phyloP scores from a whole-genome alignment of 2,888 invertebrate genomes.

The Poecilus cupreus region DNA sequence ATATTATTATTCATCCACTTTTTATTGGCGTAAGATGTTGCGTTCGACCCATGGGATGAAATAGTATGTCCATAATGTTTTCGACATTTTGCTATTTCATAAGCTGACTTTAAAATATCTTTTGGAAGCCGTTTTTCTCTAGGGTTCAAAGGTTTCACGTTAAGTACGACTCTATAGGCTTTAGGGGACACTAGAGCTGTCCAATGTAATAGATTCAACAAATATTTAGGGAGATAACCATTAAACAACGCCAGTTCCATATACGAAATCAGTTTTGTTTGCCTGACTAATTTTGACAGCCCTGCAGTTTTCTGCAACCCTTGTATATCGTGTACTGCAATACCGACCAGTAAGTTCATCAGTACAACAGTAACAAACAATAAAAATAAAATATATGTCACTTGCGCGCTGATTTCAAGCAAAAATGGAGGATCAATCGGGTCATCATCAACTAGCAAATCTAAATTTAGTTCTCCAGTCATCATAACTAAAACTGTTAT shows the following conservation, averaged over 20 bases:
- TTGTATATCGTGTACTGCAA: constrained; percentile 91
- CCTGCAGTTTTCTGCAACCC: constrained; percentile 90
- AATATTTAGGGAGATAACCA: constrained; percentile 84
- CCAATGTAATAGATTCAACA: constrained; percentile 84
- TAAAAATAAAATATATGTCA: constrained; percentile 86
- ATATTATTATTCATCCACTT: constrained; percentile 79
- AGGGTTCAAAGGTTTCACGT: constrained; percentile 89
- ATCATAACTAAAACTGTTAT: constrained; percentile 92
- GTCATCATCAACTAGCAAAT: constrained; percentile 83
- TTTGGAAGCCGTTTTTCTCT: constrained; percentile 87
- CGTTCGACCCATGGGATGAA: constrained; percentile 79
- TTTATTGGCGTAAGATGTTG: constrained; percentile 79
- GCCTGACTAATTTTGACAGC: constrained; percentile 86
- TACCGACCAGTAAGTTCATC: constrained; percentile 90
- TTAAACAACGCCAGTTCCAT: constrained; percentile 88
- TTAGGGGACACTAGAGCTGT: constrained; percentile 88
- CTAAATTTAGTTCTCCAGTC: constrained; percentile 89
- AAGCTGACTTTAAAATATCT: constrained; percentile 86
- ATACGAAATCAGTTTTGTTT: constrained; percentile 90
- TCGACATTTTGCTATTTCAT: constrained; percentile 86
- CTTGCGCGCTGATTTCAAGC: constrained; percentile 86
- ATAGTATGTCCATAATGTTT: constrained; percentile 82
- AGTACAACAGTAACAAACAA: constrained; percentile 89
- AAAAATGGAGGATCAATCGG: constrained; percentile 85
- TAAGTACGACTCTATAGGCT: constrained; percentile 87